Percentiles rank a stretch among this genome's conserved stretches.
Conservation (phyloP, 2,113 vertebrate genomes). For the Ictidomys tridecemlineatus region DNA sequence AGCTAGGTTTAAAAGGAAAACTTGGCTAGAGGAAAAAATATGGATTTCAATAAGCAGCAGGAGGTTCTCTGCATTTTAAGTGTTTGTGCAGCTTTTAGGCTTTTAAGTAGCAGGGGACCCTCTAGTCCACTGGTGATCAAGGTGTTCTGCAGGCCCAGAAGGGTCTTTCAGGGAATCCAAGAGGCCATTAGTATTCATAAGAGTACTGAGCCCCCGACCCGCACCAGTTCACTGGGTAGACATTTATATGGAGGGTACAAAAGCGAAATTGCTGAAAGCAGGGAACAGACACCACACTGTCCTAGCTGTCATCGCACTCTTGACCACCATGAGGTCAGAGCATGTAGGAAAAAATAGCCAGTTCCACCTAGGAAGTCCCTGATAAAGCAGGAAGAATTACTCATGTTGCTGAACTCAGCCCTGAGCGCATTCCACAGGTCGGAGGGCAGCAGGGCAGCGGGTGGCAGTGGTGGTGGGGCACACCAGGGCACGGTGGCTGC, state of each 20-base stretch:
- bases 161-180: not conserved
- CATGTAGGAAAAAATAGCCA: not conserved
- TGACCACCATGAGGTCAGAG: not conserved
- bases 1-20: not conserved
- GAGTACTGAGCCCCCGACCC: not conserved
- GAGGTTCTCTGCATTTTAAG: too few species aligned
- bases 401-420: not conserved
- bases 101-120: not conserved
- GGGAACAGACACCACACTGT: not conserved
- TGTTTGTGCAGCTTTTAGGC: not conserved
- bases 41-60: not conserved
- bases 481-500: not conserved
- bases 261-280: not conserved
- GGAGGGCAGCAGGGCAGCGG: not conserved
- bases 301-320: not conserved
- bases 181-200: not conserved
- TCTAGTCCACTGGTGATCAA: fast-evolving
- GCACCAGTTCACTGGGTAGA: not conserved
- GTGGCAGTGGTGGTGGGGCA: too few species aligned
- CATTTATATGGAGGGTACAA: not conserved
- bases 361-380: not conserved
- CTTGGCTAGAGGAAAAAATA: not conserved
- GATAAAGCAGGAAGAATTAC: not conserved
- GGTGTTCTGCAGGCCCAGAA: fast-evolving
- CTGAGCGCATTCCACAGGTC: too few species aligned